These are phyloP conservation scores for Zaprionus kolodkinae DNA, from an alignment of 1,140 invertebrate genomes.

Conservation along the genomic window DNA sequence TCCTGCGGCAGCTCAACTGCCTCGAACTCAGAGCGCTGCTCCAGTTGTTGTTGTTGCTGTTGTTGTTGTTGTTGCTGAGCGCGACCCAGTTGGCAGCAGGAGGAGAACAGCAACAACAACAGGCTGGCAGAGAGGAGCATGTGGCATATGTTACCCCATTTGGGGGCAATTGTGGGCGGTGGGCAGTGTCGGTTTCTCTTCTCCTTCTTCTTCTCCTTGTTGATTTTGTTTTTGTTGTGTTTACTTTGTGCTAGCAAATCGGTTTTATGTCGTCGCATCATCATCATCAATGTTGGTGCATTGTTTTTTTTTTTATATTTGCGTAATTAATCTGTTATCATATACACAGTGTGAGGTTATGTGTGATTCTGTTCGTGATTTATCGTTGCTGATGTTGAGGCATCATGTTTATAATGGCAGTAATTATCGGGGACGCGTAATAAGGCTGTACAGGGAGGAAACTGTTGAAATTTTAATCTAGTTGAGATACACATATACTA, in stretches of 20 bases:
- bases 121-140: constrained; percentile 35
- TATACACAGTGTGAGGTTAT: constrained; percentile 29
- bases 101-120: constrained; percentile 27
- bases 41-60: constrained; percentile 47
- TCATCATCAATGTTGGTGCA: constrained; percentile 70
- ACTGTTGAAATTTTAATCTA: not conserved
- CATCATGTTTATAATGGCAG: constrained; percentile 41
- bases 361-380: constrained; percentile 24
- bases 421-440: constrained; percentile 6
- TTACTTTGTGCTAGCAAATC: constrained; percentile 55
- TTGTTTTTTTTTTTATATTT: constrained; percentile 64
- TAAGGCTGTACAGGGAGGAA: not conserved
- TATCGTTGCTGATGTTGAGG: constrained; percentile 30
- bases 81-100: constrained; percentile 66
- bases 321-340: constrained; percentile 16
- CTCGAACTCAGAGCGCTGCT: constrained; percentile 39
- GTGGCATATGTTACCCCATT: constrained; percentile 65
- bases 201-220: constrained; percentile 14
- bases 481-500: not conserved
- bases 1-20: constrained; percentile 67
- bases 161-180: constrained; percentile 21
- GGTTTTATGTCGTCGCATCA: constrained; percentile 68
- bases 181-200: constrained; percentile 8
- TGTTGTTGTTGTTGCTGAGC: constrained; percentile 49
- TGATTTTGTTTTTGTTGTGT: constrained; percentile 24